Percentiles rank a stretch among this genome's conserved stretches.
Conservation (phyloP, 1,140 invertebrate species). For the Drosophila orosa region DNA sequence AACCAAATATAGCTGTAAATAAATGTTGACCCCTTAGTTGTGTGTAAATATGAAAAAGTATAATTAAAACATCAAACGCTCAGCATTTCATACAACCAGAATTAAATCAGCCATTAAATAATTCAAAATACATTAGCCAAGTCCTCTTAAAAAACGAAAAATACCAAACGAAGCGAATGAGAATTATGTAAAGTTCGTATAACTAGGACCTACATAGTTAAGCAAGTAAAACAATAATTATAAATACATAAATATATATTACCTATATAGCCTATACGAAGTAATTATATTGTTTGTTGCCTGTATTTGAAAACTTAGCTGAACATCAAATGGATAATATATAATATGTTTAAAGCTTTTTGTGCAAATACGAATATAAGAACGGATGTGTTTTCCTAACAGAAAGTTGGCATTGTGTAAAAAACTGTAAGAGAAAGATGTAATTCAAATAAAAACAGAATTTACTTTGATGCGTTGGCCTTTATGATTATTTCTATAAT, state of each 20-base stretch:
- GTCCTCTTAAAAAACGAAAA: slow-evolving; percentile 10
- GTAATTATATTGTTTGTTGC: slow-evolving; percentile 73
- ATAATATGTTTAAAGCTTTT: slow-evolving; percentile 41
- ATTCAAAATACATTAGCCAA: slow-evolving; percentile 16
- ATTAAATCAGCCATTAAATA: slow-evolving; percentile 32
- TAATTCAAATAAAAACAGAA: slow-evolving; percentile 35
- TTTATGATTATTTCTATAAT: neutral
- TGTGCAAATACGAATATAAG: slow-evolving; percentile 25
- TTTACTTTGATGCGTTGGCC: neutral
- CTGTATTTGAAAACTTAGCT: slow-evolving; percentile 60
- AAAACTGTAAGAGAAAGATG: slow-evolving; percentile 12
- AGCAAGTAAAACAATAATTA: slow-evolving; percentile 27
- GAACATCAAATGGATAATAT: slow-evolving; percentile 52
- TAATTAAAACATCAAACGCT: slow-evolving; percentile 33
- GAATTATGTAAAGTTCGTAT: slow-evolving; percentile 10
- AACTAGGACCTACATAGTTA: slow-evolving; percentile 11
- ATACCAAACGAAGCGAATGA: slow-evolving; percentile 12
- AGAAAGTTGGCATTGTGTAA: slow-evolving; percentile 32
- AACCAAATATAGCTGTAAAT: slow-evolving; percentile 29
- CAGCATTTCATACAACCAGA: slow-evolving; percentile 12
- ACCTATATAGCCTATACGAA: slow-evolving; percentile 30
- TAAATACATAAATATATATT: slow-evolving; percentile 5
- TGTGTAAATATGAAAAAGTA: slow-evolving; percentile 41
- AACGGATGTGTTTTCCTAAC: slow-evolving; percentile 52
- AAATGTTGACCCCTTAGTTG: slow-evolving; percentile 23